Evolutionary conservation across 2,113 vertebrate genomes (phyloP).

Genomic region (Ascaphus truei): DNA sequence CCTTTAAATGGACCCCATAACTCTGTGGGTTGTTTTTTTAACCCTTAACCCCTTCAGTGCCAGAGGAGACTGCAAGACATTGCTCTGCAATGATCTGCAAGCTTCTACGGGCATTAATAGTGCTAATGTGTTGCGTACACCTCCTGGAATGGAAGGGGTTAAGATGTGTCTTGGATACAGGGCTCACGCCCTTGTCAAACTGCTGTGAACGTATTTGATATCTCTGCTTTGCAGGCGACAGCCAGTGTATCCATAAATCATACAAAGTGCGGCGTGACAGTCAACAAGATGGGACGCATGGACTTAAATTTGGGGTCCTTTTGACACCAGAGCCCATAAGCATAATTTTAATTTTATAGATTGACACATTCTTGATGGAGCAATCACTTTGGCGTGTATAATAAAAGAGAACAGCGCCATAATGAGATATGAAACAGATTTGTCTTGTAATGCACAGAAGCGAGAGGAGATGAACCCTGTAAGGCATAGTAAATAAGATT

Average conservation of each 20-base stretch:
- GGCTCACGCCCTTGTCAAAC: neutral
- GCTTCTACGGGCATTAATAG: no score
- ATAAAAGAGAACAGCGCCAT: constrained; percentile 2
- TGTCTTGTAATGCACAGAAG: constrained; percentile 1
- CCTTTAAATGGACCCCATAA: no score
- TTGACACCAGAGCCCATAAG: constrained; percentile 2
- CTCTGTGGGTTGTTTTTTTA: no score
- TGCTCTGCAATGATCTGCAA: no score
- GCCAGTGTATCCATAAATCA: constrained; percentile 2
- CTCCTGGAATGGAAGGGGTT: no score
- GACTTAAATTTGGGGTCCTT: constrained; percentile 10
- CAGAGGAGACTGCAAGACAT: no score
- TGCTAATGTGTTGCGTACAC: no score
- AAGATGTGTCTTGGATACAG: neutral
- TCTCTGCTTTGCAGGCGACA: neutral
- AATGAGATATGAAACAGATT: neutral
- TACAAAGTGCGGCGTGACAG: neutral
- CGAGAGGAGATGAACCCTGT: neutral
- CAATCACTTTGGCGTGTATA: constrained; percentile 15
- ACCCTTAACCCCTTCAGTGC: no score
- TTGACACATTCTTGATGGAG: constrained; percentile 14
- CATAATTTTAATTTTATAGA: constrained; percentile 22
- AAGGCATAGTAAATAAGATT: constrained; percentile 21
- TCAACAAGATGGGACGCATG: neutral
- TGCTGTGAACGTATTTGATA: neutral